Base-by-base conservation (phyloP, 2,888 invertebrate genomes). In the Prosopocoilus inquinatus region DNA sequence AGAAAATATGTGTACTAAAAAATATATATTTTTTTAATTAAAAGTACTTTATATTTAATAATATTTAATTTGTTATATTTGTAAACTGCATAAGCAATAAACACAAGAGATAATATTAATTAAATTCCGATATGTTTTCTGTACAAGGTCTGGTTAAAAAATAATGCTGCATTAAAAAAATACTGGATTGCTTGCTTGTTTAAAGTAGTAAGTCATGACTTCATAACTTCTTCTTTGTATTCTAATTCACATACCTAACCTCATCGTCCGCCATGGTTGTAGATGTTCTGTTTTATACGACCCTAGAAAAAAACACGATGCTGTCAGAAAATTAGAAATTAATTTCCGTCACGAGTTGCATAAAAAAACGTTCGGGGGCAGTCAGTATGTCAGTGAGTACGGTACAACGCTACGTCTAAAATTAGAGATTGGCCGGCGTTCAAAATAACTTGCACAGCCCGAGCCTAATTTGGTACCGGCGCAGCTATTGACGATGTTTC, bases 211-310 rank as follows among this genome's bases (percentile, higher is more conserved):
- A 20, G 20, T 3, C 3, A 20, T 28, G 7, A 28, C 20, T 28
- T 4, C 20, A n/a, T n/a, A 28, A 28, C 20, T 28, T 28, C 20
- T 28, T 28, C 4, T 5, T 3, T 3, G 52, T 53, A 34, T 50
- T 35, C 56, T n/a, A 43, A 44, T 73, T 75, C 80, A 85, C 90
- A 80, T 83, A 92, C 91, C 92, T 91, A 84, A 92, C 92, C 84
- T 93, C 93, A 86, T 93, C 93, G 86, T 93, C 93, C 84, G 91
- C 91, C 93, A 93, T 93, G 82, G 77, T 90, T 83, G 60, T 66
- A 67, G 71, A 66, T 77, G 79, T 79, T 80, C 80, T 77, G 73
- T 75, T 78, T 77, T 78, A 78, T 78, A 81, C 82, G 81, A 2
- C 28, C 81, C 85, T 86, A 79, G 61, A 84, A 84, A 66, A 59